Evolutionary conservation across 2,888 invertebrate genomes (phyloP).

Genomic region (Dione vanillae): DNA sequence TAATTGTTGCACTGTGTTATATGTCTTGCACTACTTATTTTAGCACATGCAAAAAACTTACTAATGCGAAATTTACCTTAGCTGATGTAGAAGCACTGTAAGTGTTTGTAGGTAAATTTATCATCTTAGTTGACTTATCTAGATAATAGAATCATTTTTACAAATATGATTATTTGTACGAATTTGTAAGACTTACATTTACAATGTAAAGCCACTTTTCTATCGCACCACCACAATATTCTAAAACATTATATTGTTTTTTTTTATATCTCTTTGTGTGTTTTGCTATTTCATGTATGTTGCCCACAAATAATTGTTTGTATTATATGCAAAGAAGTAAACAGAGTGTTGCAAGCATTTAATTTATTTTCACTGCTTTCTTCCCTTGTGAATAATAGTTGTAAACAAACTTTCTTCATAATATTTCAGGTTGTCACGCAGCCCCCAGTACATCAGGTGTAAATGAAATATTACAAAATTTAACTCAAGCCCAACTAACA

Average conservation of each 20-base stretch:
- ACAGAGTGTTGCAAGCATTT: background rate
- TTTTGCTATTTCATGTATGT: too few species aligned
- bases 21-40: background rate
- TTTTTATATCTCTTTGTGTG: too few species aligned
- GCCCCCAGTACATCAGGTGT: slow-evolving; percentile 74
- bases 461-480: slow-evolving; percentile 74
- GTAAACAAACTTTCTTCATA: background rate
- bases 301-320: background rate
- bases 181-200: too few species aligned
- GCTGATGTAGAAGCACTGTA: background rate
- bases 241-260: too few species aligned
- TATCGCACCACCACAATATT: too few species aligned
- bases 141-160: too few species aligned
- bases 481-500: slow-evolving; percentile 69
- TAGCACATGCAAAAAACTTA: background rate
- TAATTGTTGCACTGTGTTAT: slow-evolving; percentile 16
- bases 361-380: background rate
- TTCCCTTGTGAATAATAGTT: background rate
- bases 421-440: slow-evolving; percentile 71
- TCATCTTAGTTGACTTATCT: too few species aligned
- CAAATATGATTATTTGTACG: too few species aligned
- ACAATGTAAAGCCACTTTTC: too few species aligned
- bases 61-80: background rate
- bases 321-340: background rate
- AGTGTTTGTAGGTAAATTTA: too few species aligned